Evolutionary conservation across 2,113 vertebrate genomes (phyloP).

Genomic region (Delphinapterus leucas): DNA sequence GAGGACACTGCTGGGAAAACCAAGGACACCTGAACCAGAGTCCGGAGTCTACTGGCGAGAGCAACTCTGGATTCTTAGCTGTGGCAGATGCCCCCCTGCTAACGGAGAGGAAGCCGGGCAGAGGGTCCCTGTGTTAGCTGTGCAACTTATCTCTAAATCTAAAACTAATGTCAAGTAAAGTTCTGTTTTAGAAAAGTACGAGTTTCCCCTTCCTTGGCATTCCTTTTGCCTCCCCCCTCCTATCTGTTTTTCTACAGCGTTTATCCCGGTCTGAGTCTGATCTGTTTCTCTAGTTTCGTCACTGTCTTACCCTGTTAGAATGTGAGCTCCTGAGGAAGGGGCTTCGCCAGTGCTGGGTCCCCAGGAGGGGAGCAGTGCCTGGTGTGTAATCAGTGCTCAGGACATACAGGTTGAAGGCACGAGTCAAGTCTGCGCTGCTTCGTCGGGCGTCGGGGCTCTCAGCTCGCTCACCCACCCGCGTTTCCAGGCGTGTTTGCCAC

Average conservation of each 20-base stretch:
- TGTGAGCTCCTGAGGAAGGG: background rate
- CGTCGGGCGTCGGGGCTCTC: background rate
- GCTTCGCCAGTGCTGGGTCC: background rate
- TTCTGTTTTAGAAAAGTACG: background rate
- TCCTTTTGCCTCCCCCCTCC: background rate
- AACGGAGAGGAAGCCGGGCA: rapidly evolving
- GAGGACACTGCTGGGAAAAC: rapidly evolving
- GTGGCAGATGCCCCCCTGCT: too few species aligned
- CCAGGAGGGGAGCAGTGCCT: background rate
- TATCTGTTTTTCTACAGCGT: background rate
- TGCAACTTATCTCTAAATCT: background rate
- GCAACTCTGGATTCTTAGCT: rapidly evolving
- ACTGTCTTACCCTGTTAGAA: rapidly evolving
- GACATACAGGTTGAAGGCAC: rapidly evolving
- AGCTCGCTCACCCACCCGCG: too few species aligned
- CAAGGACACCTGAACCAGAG: rapidly evolving
- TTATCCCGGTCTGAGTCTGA: rapidly evolving
- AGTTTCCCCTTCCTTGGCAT: too few species aligned
- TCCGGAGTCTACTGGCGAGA: rapidly evolving
- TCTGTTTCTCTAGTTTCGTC: background rate
- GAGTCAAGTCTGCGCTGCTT: background rate
- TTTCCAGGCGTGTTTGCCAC: rapidly evolving
- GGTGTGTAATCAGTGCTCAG: background rate
- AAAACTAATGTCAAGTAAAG: background rate
- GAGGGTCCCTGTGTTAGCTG: background rate